A percentile compares a stretch with the other conserved stretches of the same genome.
These are phyloP conservation scores for Acanthopagrus latus DNA, from an alignment of 2,797 vertebrate genomes.

Conservation along the genomic window DNA sequence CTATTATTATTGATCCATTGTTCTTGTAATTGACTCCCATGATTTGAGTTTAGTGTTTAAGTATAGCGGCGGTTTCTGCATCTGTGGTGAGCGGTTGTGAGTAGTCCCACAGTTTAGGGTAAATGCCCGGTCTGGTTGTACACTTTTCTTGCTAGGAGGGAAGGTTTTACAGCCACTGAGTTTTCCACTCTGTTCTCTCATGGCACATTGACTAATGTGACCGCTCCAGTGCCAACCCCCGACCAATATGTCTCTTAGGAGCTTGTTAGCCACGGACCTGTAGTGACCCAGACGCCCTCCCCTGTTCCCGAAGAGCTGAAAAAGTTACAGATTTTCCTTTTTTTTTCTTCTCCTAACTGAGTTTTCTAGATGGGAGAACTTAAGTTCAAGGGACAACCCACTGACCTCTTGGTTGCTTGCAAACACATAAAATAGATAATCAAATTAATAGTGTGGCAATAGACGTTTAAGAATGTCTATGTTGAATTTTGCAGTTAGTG, in stretches of 20 bases:
- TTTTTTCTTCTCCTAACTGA: not conserved
- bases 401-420: slow-evolving; percentile 15
- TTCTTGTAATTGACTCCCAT: not conserved
- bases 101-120: slow-evolving; percentile 51
- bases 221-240: slow-evolving; percentile 57
- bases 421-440: not conserved
- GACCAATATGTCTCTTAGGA: slow-evolving; percentile 75
- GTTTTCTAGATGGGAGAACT: slow-evolving; percentile 25
- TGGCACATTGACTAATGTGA: slow-evolving; percentile 72
- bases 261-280: slow-evolving; percentile 79
- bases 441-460: not conserved
- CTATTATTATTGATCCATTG: not conserved
- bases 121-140: slow-evolving; percentile 48
- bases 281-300: slow-evolving; percentile 66
- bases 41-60: no score
- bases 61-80: no score
- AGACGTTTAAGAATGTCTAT: not conserved
- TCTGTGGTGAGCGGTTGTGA: no score
- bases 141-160: slow-evolving; percentile 58
- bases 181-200: slow-evolving; percentile 67
- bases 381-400: not conserved
- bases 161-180: slow-evolving; percentile 67
- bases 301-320: slow-evolving; percentile 52
- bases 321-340: slow-evolving; percentile 39
- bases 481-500: not conserved